Conservation (phyloP, 2,113 vertebrate species). For the Actenoides lindsayi region DNA sequence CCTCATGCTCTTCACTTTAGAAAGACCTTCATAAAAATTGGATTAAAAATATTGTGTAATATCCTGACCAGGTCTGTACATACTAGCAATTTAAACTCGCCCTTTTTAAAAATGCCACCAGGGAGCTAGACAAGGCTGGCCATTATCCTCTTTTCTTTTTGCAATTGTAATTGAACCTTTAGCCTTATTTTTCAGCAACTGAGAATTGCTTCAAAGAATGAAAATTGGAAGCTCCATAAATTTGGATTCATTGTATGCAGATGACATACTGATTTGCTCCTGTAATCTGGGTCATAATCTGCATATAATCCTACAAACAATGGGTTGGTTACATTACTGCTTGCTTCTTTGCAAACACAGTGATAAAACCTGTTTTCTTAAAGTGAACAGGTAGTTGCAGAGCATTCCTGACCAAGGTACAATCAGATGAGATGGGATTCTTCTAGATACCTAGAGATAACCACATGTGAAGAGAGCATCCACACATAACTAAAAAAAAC, state of each 20-base stretch:
- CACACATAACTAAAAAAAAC: not conserved
- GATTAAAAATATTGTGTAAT: conserved; percentile 68
- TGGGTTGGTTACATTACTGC: not conserved
- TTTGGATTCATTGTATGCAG: not conserved
- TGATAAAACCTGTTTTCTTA: not conserved
- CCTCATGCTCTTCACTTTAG: not conserved
- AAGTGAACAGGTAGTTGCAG: not conserved
- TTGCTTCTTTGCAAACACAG: not conserved
- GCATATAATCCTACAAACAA: not conserved
- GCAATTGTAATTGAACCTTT: conserved; percentile 57
- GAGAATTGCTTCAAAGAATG: not conserved
- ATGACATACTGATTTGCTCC: not conserved
- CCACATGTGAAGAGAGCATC: not conserved
- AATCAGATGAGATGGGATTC: not conserved
- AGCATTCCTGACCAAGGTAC: not conserved
- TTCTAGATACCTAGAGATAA: not conserved
- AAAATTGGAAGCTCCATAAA: not conserved
- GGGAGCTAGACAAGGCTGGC: conserved; percentile 33
- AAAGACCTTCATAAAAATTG: conserved; percentile 67
- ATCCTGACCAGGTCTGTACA: conserved; percentile 42
- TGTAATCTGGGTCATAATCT: conserved; percentile 46
- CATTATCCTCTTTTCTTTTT: conserved; percentile 62
- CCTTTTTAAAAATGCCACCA: conserved; percentile 67
- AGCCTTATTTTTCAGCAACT: conserved; percentile 13
- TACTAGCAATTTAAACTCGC: conserved; percentile 63